Evolutionary conservation across 2,888 invertebrate genomes (phyloP).

Genomic region (Hanleya hanleyi): DNA sequence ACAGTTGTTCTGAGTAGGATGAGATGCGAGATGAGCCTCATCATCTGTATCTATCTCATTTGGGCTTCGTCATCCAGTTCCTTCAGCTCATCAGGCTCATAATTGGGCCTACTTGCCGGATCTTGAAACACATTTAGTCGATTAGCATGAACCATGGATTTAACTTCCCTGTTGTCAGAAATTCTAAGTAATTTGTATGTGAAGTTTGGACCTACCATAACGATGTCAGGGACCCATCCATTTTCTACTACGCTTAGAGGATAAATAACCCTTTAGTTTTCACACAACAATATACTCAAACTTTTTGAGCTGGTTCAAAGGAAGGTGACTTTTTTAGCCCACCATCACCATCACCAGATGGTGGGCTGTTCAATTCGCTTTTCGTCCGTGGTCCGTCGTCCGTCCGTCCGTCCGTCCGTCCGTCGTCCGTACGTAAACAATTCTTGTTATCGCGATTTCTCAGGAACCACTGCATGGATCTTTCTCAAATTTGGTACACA

Average conservation of each 20-base stretch:
- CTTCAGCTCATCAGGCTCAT: neutral
- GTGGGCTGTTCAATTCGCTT: too few species aligned
- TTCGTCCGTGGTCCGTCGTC: too few species aligned
- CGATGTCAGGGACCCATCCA: slow-evolving; percentile 29
- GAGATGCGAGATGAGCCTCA: neutral
- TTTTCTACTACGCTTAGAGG: slow-evolving; percentile 21
- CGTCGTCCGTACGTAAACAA: too few species aligned
- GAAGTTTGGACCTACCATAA: slow-evolving; percentile 17
- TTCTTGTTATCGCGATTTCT: too few species aligned
- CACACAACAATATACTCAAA: slow-evolving; percentile 4
- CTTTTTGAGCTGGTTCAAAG: slow-evolving; percentile 1
- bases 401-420: too few species aligned
- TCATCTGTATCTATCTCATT: neutral
- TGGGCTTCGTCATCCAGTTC: neutral
- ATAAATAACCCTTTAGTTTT: slow-evolving; percentile 3
- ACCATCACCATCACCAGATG: too few species aligned
- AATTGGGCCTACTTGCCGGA: neutral
- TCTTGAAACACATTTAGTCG: neutral
- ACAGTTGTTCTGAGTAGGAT: neutral
- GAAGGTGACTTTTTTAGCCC: slow-evolving; percentile 18
- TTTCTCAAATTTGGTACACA: too few species aligned
- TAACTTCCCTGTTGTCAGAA: neutral
- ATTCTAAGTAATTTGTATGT: slow-evolving; percentile 26
- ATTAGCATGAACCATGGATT: neutral
- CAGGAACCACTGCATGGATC: too few species aligned